Conservation (phyloP, 2,888 invertebrate genomes). For the Autographa pulchrina region DNA sequence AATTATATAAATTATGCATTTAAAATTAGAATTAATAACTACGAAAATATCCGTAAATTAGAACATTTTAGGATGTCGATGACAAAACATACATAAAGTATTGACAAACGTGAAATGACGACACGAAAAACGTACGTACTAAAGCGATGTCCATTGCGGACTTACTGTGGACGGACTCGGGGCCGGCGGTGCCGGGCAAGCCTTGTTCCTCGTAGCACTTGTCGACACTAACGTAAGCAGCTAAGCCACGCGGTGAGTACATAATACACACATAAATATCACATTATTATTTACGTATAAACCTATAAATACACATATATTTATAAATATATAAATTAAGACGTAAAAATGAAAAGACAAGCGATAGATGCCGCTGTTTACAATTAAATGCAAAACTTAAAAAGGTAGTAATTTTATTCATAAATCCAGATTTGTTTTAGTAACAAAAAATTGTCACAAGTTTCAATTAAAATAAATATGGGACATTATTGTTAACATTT, state of each 20-base stretch:
- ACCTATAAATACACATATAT: constrained; percentile 20
- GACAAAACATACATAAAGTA: neutral
- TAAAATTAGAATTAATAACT: neutral
- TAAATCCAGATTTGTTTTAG: constrained; percentile 28
- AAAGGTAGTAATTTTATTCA: neutral
- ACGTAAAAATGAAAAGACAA: constrained; percentile 32
- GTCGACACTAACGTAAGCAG: constrained; percentile 82
- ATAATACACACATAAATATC: constrained; percentile 71
- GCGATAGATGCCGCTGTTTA: constrained; percentile 42
- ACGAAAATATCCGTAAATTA: constrained; percentile 14
- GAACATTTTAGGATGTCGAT: neutral
- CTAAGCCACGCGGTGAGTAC: constrained; percentile 76
- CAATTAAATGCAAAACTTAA: constrained; percentile 3
- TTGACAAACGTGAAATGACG: constrained; percentile 28
- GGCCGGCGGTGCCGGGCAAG: constrained; percentile 67
- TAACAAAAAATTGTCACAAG: constrained; percentile 18
- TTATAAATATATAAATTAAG: neutral
- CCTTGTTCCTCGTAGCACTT: constrained; percentile 73
- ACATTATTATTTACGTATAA: constrained; percentile 62
- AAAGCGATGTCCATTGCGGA: constrained; percentile 52
- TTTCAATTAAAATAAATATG: neutral
- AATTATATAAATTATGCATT: neutral
- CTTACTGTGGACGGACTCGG: constrained; percentile 79
- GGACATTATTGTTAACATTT: constrained; percentile 7
- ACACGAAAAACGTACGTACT: constrained; percentile 50